A percentile compares a stretch with the other conserved stretches of the same genome.
Conservation (phyloP, 2,888 invertebrate species). For the Cerceris ruficornis region DNA sequence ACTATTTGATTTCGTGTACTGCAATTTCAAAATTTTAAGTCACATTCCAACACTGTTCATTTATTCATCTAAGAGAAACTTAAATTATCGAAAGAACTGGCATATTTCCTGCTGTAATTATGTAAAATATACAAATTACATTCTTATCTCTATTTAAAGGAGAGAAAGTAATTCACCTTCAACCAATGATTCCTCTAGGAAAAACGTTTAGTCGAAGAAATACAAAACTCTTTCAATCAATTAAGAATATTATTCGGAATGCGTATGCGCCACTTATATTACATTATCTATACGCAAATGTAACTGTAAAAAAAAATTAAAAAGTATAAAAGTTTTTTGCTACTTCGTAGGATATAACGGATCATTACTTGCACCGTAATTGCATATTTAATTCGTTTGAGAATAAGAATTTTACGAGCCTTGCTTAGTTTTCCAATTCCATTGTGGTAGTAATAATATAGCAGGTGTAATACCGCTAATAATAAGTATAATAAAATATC, state of each 20-base stretch:
- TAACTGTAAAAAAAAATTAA: neutral
- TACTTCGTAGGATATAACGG: neutral
- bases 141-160: no score
- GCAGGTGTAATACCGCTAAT: conserved; percentile 3
- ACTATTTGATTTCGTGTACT: no score
- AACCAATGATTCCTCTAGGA: no score
- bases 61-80: neutral
- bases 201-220: no score
- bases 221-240: no score
- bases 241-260: no score
- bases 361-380: neutral
- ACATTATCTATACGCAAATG: no score
- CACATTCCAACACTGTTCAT: neutral
- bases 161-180: no score
- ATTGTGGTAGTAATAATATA: conserved; percentile 8
- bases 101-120: no score
- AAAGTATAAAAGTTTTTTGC: neutral
- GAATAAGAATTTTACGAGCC: neutral
- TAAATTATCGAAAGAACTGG: no score
- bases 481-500: conserved; percentile 15
- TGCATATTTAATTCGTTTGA: neutral
- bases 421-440: conserved; percentile 15
- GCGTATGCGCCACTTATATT: no score
- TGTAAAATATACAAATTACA: no score
- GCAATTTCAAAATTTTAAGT: neutral